phyloP scores from a whole-genome alignment of 2,113 vertebrate species.

The Xiphorhynchus elegans region DNA sequence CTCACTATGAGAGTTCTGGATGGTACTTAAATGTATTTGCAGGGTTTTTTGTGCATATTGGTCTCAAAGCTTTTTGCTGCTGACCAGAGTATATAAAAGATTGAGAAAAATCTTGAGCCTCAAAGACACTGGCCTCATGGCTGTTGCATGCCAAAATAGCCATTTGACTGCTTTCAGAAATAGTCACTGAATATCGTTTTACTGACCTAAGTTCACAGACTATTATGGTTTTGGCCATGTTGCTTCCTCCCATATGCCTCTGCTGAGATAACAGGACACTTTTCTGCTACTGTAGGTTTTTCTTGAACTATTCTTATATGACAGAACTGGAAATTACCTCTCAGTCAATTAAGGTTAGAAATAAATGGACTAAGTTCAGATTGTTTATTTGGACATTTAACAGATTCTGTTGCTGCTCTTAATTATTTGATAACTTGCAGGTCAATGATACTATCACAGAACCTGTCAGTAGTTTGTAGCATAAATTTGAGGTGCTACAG shows the following conservation, averaged over 20 bases:
- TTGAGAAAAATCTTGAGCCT: background rate
- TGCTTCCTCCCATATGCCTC: background rate
- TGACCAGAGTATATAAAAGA: background rate
- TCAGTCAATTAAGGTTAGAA: background rate
- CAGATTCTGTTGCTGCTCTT: background rate
- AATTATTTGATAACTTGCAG: background rate
- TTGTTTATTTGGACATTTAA: background rate
- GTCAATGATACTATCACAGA: background rate
- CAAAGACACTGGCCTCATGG: background rate
- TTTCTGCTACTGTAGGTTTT: background rate
- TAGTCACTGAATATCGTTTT: background rate
- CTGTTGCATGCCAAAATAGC: background rate
- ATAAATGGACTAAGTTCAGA: background rate
- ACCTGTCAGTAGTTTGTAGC: background rate
- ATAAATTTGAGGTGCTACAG: background rate
- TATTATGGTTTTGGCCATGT: fast-evolving
- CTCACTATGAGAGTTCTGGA: background rate
- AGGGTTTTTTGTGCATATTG: background rate
- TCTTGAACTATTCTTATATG: background rate
- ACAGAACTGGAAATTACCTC: background rate
- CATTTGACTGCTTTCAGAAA: background rate
- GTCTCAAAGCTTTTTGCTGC: background rate
- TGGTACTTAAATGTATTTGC: background rate
- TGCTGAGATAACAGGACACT: background rate
- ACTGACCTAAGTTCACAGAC: background rate